Evolutionary conservation across 2,888 invertebrate species (phyloP).

Genomic region (Electrophaes corylata): DNA sequence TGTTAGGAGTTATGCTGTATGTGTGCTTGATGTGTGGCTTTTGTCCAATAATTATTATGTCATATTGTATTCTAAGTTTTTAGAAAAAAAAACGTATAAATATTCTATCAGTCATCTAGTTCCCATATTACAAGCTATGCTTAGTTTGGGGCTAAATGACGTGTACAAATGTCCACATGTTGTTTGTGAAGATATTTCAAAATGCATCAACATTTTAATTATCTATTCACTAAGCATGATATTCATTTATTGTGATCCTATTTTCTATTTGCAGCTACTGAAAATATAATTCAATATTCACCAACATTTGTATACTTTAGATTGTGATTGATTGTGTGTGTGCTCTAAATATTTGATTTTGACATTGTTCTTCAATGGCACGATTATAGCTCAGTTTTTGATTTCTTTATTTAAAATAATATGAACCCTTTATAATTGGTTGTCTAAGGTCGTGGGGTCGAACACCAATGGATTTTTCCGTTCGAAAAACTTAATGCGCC

Average conservation of each 20-base stretch:
- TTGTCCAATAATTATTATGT: too few species aligned
- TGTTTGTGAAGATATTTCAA: not conserved
- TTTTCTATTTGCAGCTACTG: not conserved
- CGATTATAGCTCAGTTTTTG: not conserved
- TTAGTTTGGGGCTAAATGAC: too few species aligned
- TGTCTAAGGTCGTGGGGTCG: too few species aligned
- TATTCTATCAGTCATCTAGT: too few species aligned
- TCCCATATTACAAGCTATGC: too few species aligned
- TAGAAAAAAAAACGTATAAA: too few species aligned
- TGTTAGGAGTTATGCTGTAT: not conserved
- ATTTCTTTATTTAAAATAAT: too few species aligned
- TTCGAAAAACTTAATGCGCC: too few species aligned
- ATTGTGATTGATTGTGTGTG: too few species aligned
- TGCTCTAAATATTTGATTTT: not conserved
- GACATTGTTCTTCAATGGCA: not conserved
- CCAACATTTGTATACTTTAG: not conserved
- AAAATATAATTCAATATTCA: not conserved
- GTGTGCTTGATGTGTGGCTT: constrained; percentile 6
- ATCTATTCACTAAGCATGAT: not conserved
- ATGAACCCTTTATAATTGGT: too few species aligned
- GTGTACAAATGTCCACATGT: not conserved
- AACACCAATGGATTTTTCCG: too few species aligned
- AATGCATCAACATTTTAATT: not conserved
- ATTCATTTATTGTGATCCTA: not conserved
- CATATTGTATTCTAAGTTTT: too few species aligned